Evolutionary conservation across 2,888 invertebrate species (phyloP), one percentile per base, ranked within the genome.

Genomic region (Lomographa bimaculata): DNA sequence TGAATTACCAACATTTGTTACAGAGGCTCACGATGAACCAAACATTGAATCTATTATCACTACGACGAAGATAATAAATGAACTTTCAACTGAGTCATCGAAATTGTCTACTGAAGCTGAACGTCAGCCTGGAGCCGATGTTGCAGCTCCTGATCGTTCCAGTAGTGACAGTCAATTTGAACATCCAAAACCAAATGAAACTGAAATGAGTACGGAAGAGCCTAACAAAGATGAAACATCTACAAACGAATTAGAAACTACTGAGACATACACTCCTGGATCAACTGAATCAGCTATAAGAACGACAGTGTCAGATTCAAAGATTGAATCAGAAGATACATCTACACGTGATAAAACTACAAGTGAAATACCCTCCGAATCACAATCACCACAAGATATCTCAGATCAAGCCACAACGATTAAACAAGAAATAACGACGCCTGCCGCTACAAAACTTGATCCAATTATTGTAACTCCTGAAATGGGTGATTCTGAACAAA

Each of bases 271-370:
- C 1, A 30, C 29, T 16, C 14, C 35, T 8, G 40, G 33, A 23
- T 37, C 11, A 39, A 36, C 24, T 29, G 40, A 46, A 12, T 6
- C 24, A 7, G 44, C 36, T 14, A 51, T 38, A 3, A 16, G 24
- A 5, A 23, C 43, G 5, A 6, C 24, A 28, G 27, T 17, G 14
- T 8, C 19, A 7, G 45, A 47, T 25, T 34, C 39, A 25, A 34
- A 32, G 16, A 28, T 16, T 10, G 46, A 39, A 11, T 21, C 39
- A 35, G 18, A 33, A 9, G 35, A 32, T 7, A 5, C 19, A 43
- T 17, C 17, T 2, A 8, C 3, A 26, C 5, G n/a, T 3, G 23
- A 28, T 10, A 45, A 45, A 11, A 36, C 33, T 18, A 36, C 37
- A 16, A 39, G 35, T 25, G 7, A 3, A 20, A n/a, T 23, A 3